Percentiles rank a stretch among this genome's conserved stretches.
Evolutionary conservation across 1,140 invertebrate genomes (phyloP).

Genomic region (Coelopa frigida): DNA sequence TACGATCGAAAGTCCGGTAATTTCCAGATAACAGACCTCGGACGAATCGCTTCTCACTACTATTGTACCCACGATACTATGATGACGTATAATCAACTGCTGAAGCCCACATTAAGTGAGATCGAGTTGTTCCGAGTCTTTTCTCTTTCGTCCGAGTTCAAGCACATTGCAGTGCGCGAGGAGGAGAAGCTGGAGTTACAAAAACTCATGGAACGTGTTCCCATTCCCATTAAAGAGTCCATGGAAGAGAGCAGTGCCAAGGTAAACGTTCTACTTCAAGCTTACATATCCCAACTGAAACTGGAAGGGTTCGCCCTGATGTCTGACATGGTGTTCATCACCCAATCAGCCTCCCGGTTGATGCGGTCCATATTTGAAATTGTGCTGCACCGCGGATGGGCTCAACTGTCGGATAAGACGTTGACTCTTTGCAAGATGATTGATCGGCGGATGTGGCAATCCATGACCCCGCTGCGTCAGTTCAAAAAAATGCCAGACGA

Average conservation of each 20-base stretch:
- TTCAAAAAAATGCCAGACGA: slow-evolving; percentile 98
- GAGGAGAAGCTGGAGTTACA: slow-evolving; percentile 97
- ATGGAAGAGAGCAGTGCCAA: slow-evolving; percentile 98
- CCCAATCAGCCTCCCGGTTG: slow-evolving; percentile 91
- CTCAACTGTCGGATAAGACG: slow-evolving; percentile 93
- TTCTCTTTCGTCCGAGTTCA: slow-evolving; percentile 92
- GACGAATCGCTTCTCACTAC: slow-evolving; percentile 95
- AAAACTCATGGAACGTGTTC: slow-evolving; percentile 95
- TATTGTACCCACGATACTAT: slow-evolving; percentile 98
- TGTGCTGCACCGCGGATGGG: slow-evolving; percentile 84
- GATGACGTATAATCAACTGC: slow-evolving; percentile 90
- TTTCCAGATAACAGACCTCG: slow-evolving; percentile 88
- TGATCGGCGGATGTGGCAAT: slow-evolving; percentile 98
- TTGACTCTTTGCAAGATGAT: slow-evolving; percentile 98
- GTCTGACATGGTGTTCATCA: slow-evolving; percentile 99
- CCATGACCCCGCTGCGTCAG: slow-evolving; percentile 96
- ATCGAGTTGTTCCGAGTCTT: slow-evolving; percentile 99
- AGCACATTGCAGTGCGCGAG: slow-evolving; percentile 88
- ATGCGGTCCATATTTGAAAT: slow-evolving; percentile 98
- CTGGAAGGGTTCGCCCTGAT: slow-evolving; percentile 97
- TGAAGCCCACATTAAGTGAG: slow-evolving; percentile 95
- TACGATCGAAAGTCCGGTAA: slow-evolving; percentile 94
- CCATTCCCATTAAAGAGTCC: slow-evolving; percentile 98
- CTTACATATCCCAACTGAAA: slow-evolving; percentile 97
- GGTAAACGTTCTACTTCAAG: slow-evolving; percentile 87